These are phyloP conservation scores for Scaptomyza polygonia DNA, from an alignment of 2,888 invertebrate species.

Conservation along the genomic window DNA sequence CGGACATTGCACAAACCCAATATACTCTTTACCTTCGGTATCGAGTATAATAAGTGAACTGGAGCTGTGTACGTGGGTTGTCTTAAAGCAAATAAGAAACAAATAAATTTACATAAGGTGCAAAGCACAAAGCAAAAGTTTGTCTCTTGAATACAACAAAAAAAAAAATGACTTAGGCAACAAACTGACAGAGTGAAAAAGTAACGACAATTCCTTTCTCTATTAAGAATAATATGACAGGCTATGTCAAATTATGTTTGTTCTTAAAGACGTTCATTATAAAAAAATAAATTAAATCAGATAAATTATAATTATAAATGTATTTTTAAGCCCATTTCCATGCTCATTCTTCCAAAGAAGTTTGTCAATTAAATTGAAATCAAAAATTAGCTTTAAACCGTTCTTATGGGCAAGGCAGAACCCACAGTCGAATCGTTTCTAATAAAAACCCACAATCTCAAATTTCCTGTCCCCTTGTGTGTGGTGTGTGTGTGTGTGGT, in stretches of 20 bases:
- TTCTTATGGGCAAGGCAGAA: slow-evolving; percentile 33
- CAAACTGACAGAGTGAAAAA: slow-evolving; percentile 39
- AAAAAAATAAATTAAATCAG: no score
- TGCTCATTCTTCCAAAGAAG: slow-evolving; percentile 8
- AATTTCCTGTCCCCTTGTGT: slow-evolving; percentile 62
- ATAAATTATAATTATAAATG: neutral
- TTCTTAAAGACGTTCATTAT: neutral
- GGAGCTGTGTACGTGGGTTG: slow-evolving; percentile 63
- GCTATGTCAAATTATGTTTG: neutral
- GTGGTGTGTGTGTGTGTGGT: slow-evolving; percentile 65
- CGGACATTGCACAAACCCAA: no score
- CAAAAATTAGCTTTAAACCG: slow-evolving; percentile 20
- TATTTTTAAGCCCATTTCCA: neutral
- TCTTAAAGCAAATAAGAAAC: slow-evolving; percentile 37
- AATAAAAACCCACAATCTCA: slow-evolving; percentile 65
- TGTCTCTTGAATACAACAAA: slow-evolving; percentile 23
- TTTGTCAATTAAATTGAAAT: slow-evolving; percentile 31
- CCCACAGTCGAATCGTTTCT: slow-evolving; percentile 52
- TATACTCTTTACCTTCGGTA: no score
- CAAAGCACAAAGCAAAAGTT: slow-evolving; percentile 33
- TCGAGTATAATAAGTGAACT: no score
- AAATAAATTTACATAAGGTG: slow-evolving; percentile 41
- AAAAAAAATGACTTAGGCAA: slow-evolving; percentile 61
- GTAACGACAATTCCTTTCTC: neutral
- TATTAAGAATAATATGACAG: slow-evolving; percentile 4